Evolutionary conservation across 2,113 vertebrate species (phyloP).

Genomic region (Myanophis thanlyinensis): DNA sequence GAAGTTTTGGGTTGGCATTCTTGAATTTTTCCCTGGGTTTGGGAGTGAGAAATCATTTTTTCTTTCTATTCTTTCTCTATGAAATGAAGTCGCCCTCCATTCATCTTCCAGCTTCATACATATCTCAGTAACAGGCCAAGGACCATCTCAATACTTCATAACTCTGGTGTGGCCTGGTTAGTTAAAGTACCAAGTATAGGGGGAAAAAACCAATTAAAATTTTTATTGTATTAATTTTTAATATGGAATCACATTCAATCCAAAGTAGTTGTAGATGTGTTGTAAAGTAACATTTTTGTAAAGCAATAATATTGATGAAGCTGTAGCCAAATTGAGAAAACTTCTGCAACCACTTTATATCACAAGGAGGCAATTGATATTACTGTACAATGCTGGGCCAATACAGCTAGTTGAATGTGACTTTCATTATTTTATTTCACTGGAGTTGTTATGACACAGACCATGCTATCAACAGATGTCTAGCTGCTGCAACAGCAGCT

Average conservation of each 20-base stretch:
- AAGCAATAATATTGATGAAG: constrained; percentile 40
- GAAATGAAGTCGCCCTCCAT: neutral
- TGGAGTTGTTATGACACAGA: constrained; percentile 31
- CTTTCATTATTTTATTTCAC: constrained; percentile 54
- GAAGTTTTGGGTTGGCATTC: constrained; percentile 2
- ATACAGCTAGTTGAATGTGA: constrained; percentile 51
- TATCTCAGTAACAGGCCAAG: neutral
- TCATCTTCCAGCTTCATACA: neutral
- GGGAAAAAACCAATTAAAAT: neutral
- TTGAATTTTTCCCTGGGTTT: neutral
- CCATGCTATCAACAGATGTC: constrained; percentile 43
- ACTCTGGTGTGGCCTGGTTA: neutral
- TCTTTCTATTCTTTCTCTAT: neutral
- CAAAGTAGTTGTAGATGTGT: constrained; percentile 16
- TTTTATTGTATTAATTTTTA: constrained; percentile 25
- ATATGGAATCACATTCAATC: constrained; percentile 17
- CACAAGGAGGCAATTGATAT: constrained; percentile 48
- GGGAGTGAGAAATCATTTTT: neutral
- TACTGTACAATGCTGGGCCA: constrained; percentile 36
- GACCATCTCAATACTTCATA: constrained; percentile 8
- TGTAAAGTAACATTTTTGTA: constrained; percentile 34
- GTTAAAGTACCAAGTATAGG: neutral
- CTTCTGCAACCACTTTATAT: constrained; percentile 54
- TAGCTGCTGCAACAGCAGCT: neutral
- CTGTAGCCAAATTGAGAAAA: constrained; percentile 24